These are phyloP conservation scores for Orgyia antiqua DNA, from an alignment of 2,888 invertebrate genomes.

Conservation along the genomic window DNA sequence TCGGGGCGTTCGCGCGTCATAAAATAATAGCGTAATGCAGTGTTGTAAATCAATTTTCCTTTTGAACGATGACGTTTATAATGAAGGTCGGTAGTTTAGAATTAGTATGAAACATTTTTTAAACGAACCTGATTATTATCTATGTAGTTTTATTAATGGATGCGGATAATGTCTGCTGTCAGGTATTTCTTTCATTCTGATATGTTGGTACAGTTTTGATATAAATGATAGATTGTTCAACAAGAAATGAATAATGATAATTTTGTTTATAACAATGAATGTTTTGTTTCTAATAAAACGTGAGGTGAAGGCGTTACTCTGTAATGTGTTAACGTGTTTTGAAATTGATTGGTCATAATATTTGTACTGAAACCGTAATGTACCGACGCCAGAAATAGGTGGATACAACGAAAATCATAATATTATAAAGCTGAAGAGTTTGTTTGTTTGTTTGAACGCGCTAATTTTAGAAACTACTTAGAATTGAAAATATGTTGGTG, in stretches of 20 bases:
- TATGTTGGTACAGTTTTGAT: conserved; percentile 12
- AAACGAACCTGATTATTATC: conserved; percentile 50
- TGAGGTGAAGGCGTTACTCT: conserved; percentile 1
- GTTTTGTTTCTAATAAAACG: conserved; percentile 3
- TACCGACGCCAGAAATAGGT: neutral
- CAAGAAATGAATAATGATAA: conserved; percentile 10
- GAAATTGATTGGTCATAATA: conserved; percentile 1
- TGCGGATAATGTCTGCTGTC: conserved; percentile 27
- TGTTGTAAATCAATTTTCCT: conserved; percentile 73
- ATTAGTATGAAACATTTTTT: conserved; percentile 54
- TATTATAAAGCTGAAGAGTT: too few species aligned
- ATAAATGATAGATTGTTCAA: conserved; percentile 13
- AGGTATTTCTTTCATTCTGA: conserved; percentile 18
- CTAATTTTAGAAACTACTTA: too few species aligned
- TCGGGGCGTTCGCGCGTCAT: conserved; percentile 75
- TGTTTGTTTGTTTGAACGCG: too few species aligned
- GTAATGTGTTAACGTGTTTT: conserved; percentile 3
- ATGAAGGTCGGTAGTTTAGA: conserved; percentile 65
- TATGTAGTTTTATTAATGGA: conserved; percentile 45
- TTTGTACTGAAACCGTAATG: neutral
- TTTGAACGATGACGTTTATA: conserved; percentile 71
- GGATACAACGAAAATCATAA: too few species aligned
- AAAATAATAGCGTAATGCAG: conserved; percentile 76
- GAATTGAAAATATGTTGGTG: too few species aligned
- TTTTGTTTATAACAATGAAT: conserved; percentile 7